These are phyloP conservation scores for Meiosimyza decipiens DNA, from an alignment of 2,888 invertebrate species.

Conservation along the genomic window DNA sequence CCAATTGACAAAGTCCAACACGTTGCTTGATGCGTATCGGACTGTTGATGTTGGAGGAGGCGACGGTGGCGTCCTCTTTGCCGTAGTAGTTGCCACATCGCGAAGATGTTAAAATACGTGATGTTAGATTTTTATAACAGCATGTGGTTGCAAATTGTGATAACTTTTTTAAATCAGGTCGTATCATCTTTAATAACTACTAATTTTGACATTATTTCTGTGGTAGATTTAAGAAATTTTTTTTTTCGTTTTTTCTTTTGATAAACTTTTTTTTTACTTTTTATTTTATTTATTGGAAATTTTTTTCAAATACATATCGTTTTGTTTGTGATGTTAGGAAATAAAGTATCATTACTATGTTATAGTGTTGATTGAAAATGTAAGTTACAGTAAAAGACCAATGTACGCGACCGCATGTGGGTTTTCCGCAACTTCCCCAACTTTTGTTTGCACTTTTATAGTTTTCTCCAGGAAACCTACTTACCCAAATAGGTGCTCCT, in stretches of 20 bases:
- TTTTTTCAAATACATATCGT: not conserved
- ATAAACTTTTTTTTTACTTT: conserved; percentile 3
- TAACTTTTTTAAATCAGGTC: conserved; percentile 29
- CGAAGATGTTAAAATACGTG: conserved; percentile 35
- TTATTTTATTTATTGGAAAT: not conserved
- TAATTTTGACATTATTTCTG: conserved; percentile 25
- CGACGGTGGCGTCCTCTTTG: not conserved
- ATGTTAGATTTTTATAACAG: conserved; percentile 36
- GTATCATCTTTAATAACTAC: conserved; percentile 24
- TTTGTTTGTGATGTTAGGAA: not conserved
- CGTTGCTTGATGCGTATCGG: conserved; percentile 26
- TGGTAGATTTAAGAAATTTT: conserved; percentile 4
- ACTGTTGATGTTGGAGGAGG: not conserved
- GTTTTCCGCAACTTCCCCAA: too few species aligned
- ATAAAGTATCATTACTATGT: not conserved
- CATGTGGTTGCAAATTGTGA: conserved; percentile 38
- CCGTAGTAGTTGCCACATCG: conserved; percentile 32
- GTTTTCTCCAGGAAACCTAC: too few species aligned
- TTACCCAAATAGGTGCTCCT: too few species aligned
- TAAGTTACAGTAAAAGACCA: not conserved
- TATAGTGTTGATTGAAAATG: not conserved
- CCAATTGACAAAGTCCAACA: conserved; percentile 20
- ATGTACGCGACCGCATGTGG: too few species aligned
- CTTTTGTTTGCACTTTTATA: too few species aligned
- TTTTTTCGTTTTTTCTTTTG: not conserved